Conservation (phyloP, 2,797 vertebrate species). For the Melanotaenia maccullochi region DNA sequence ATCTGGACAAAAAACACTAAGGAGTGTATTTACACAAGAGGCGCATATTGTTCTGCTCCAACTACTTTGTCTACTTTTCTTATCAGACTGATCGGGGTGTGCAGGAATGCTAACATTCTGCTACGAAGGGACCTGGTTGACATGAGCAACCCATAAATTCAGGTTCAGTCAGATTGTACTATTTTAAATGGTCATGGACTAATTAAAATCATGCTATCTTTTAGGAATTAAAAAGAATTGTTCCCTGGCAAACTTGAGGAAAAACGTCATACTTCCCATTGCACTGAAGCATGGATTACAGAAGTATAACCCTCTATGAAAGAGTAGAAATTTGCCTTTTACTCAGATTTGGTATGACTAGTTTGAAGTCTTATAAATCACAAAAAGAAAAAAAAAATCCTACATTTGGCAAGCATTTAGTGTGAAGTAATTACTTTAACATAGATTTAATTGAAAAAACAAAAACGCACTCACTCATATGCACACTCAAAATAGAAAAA, state of each 20-base stretch:
- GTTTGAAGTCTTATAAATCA: slow-evolving; percentile 56
- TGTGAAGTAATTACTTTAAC: slow-evolving; percentile 60
- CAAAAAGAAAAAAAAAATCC: slow-evolving; percentile 40
- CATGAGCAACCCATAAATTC: background rate
- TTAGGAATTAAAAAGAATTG: background rate
- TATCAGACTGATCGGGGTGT: background rate
- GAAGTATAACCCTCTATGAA: slow-evolving; percentile 43
- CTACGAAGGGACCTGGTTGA: background rate
- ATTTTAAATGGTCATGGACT: background rate
- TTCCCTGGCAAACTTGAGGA: background rate
- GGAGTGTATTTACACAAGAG: background rate
- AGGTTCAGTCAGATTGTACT: background rate
- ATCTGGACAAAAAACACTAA: no score
- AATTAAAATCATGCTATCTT: background rate
- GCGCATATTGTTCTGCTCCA: background rate
- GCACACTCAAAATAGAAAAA: slow-evolving; percentile 17
- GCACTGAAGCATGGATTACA: slow-evolving; percentile 9
- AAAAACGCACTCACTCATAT: slow-evolving; percentile 10
- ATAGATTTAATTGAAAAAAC: slow-evolving; percentile 49
- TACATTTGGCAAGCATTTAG: slow-evolving; percentile 47
- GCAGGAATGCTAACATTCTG: background rate
- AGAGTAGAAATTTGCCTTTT: slow-evolving; percentile 39
- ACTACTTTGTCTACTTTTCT: background rate
- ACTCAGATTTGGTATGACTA: slow-evolving; percentile 53
- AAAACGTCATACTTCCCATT: background rate